Conservation (phyloP, 2,888 invertebrate species). For the Acrobasis consociella region DNA sequence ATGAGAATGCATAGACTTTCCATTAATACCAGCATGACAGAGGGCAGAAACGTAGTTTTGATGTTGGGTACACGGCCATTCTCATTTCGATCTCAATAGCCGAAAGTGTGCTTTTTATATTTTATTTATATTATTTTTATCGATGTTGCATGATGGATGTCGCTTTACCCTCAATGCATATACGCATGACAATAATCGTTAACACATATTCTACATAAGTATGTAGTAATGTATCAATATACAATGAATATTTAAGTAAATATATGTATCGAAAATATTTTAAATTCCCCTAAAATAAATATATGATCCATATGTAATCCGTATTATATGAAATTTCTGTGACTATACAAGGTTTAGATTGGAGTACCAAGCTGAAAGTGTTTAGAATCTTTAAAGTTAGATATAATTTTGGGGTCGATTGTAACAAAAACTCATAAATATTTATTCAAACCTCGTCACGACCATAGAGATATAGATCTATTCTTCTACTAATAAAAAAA, state of each 20-base stretch:
- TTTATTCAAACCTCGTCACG: too few relatives aligned
- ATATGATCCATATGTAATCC: constrained; percentile 10
- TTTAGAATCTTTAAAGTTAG: too few relatives aligned
- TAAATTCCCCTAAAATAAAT: constrained; percentile 12
- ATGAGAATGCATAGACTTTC: constrained; percentile 68
- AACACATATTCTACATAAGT: constrained; percentile 25
- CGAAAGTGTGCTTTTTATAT: constrained; percentile 47
- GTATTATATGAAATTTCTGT: constrained; percentile 19
- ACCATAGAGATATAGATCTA: too few relatives aligned
- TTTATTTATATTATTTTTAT: constrained; percentile 50
- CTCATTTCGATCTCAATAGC: constrained; percentile 74
- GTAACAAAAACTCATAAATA: too few relatives aligned
- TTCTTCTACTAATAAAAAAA: too few relatives aligned
- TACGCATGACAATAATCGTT: constrained; percentile 56
- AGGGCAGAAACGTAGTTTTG: constrained; percentile 41
- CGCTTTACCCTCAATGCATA: constrained; percentile 69
- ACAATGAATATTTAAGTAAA: constrained; percentile 27
- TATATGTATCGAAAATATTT: constrained; percentile 19
- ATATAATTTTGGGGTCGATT: too few relatives aligned
- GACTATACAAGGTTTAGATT: background rate
- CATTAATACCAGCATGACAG: constrained; percentile 44
- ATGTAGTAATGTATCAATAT: constrained; percentile 25
- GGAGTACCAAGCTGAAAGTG: background rate
- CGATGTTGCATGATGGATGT: constrained; percentile 78
- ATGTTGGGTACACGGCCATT: constrained; percentile 64